Evolutionary conservation across 2,797 vertebrate species (phyloP).

Genomic region (Lutjanus argentimaculatus): DNA sequence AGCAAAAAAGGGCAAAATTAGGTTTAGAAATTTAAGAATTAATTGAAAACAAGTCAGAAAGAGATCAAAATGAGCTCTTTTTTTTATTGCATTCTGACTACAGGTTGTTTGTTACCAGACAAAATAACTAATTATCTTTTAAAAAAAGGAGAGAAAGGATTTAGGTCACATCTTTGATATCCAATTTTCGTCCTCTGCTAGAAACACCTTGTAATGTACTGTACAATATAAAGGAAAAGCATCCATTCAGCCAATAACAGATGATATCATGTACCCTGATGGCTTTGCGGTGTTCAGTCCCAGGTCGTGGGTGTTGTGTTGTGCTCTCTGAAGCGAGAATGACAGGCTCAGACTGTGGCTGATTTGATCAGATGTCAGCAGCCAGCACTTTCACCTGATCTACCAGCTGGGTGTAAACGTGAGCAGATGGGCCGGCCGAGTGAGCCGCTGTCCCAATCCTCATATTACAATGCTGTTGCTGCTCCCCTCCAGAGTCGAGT

Average conservation of each 20-base stretch:
- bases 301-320: conserved; percentile 65
- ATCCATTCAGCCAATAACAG: conserved; percentile 40
- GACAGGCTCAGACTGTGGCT: conserved; percentile 75
- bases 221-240: neutral
- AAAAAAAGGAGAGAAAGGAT: neutral
- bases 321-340: conserved; percentile 75
- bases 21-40: no score
- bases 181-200: conserved; percentile 6
- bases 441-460: conserved; percentile 80
- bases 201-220: neutral
- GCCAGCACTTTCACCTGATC: conserved; percentile 86
- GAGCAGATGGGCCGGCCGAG: conserved; percentile 85
- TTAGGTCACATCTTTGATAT: neutral
- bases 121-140: neutral
- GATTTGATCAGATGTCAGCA: conserved; percentile 83
- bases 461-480: conserved; percentile 82
- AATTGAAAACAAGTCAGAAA: no score
- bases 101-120: no score
- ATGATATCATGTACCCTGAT: conserved; percentile 42
- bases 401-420: conserved; percentile 83
- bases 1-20: no score
- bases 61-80: no score
- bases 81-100: no score
- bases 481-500: conserved; percentile 52
- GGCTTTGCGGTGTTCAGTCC: conserved; percentile 31